Evolutionary conservation across 2,113 vertebrate genomes (phyloP).

Genomic region (Channa maculata): DNA sequence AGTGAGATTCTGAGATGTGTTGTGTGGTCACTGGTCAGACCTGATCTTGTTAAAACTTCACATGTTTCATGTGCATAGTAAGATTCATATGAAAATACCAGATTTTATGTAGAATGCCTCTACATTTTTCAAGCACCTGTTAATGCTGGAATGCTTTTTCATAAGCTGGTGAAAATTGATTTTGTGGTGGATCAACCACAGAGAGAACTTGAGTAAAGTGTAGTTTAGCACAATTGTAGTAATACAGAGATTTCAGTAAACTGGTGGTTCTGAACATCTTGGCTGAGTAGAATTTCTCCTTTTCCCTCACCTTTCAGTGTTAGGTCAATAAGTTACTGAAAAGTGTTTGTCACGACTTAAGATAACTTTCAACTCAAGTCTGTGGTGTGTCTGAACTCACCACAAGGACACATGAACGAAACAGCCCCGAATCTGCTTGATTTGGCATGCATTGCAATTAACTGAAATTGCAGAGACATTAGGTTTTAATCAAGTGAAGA

Average conservation of each 20-base stretch:
- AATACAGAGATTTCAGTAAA: not conserved
- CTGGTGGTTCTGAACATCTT: too few relatives aligned
- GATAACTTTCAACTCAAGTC: constrained; percentile 15
- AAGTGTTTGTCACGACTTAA: constrained; percentile 18
- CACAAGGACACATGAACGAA: constrained; percentile 22
- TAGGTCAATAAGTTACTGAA: not conserved
- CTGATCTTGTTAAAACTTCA: not conserved
- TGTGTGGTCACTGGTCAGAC: not conserved
- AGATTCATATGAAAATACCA: not conserved
- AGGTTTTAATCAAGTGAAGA: constrained; percentile 7
- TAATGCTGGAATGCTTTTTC: constrained; percentile 32
- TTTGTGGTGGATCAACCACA: constrained; percentile 6
- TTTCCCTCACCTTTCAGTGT: not conserved
- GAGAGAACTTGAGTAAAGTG: constrained; percentile 1
- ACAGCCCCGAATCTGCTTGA: constrained; percentile 17
- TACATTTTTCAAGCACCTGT: constrained; percentile 37
- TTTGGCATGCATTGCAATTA: not conserved
- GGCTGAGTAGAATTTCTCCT: constrained; percentile 5
- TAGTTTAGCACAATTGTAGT: not conserved
- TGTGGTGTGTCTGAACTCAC: constrained; percentile 29
- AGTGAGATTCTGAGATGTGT: too few relatives aligned
- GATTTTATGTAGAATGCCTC: constrained; percentile 39
- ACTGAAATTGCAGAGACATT: not conserved
- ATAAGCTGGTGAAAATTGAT: constrained; percentile 19
- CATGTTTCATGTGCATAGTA: not conserved